Base-by-base conservation (phyloP, 1,140 invertebrate species). In the Heliconius congener region DNA sequence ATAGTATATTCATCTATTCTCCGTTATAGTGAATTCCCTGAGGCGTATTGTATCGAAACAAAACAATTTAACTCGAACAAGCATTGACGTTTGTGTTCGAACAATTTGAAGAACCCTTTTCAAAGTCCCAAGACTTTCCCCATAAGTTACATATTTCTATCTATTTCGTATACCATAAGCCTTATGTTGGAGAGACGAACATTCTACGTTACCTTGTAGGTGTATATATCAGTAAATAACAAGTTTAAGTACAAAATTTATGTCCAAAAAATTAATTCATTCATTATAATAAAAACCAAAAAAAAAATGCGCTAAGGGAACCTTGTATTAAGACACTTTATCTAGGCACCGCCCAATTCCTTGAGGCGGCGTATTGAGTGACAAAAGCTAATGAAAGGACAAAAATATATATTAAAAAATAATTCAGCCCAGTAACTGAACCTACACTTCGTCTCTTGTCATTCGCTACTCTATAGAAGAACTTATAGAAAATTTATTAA, bases 81-180 rank as follows among this genome's bases (percentile, higher is more conserved):
- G 23, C 27, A 27, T 30, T 30, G 60, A 30, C 60, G 23, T 66
- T 66, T 3, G 9, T 30, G 60, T 66, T 66, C 27, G 11, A 66
- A 66, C 60, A 27, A 66, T 66, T 66, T 66, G 60, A 16, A 66
- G 60, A 66, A 66, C 60, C 60, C 60, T 66, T 66, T 66, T 30
- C 60, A 16, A 30, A 30, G 27, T 27, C 11, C 27, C 60, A 30
- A 66, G 60, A 66, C 60, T 30, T 66, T 66, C 4, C 60, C 60
- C 60, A 30, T 66, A 66, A 66, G 3, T 66, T 30, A 23, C 18
- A 11, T 30, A n/a, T 60, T 30, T 13, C 4, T 66, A 16, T 57
- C 3, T 57, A 57, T 23, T n/a, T 57, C 4, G 27, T 66, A 5
- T 66, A 66, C 27, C 27, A 30, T 30, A 66, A 5, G 30, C 23